Conservation (phyloP, 2,113 vertebrate species). For the Todiramphus saurophagus region DNA sequence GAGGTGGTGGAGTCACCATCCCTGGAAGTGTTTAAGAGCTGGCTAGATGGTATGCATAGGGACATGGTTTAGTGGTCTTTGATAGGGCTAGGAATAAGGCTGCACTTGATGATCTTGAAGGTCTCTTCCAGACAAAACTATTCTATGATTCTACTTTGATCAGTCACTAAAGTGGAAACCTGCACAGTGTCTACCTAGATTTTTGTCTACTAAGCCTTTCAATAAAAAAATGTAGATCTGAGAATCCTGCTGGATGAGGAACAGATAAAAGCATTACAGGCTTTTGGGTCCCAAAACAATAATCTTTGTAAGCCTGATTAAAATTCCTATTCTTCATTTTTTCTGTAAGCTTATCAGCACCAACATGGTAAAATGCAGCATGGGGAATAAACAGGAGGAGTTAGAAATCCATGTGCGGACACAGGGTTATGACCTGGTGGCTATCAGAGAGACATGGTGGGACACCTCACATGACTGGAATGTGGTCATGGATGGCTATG, state of each 20-base stretch:
- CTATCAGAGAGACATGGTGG: too few species aligned
- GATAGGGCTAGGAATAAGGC: too few species aligned
- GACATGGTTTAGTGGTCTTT: too few species aligned
- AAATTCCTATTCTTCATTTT: not conserved
- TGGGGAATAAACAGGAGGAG: not conserved
- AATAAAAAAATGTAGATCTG: not conserved
- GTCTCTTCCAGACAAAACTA: too few species aligned
- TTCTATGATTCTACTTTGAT: not conserved
- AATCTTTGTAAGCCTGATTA: not conserved
- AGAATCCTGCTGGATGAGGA: not conserved
- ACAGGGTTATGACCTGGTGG: too few species aligned
- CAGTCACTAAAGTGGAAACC: not conserved
- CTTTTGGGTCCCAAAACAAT: not conserved
- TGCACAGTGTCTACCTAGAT: not conserved
- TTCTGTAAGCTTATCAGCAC: not conserved
- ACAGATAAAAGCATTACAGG: not conserved
- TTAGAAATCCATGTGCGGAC: too few species aligned
- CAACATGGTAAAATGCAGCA: not conserved
- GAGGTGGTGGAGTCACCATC: too few species aligned
- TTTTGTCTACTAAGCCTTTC: not conserved
- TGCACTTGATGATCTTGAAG: too few species aligned
- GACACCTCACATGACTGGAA: too few species aligned
- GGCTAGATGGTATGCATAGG: too few species aligned
- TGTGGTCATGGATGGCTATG: too few species aligned
- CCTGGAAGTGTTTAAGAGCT: too few species aligned